phyloP scores from a whole-genome alignment of 2,797 vertebrate genomes.

The Cheirogaleus major region DNA sequence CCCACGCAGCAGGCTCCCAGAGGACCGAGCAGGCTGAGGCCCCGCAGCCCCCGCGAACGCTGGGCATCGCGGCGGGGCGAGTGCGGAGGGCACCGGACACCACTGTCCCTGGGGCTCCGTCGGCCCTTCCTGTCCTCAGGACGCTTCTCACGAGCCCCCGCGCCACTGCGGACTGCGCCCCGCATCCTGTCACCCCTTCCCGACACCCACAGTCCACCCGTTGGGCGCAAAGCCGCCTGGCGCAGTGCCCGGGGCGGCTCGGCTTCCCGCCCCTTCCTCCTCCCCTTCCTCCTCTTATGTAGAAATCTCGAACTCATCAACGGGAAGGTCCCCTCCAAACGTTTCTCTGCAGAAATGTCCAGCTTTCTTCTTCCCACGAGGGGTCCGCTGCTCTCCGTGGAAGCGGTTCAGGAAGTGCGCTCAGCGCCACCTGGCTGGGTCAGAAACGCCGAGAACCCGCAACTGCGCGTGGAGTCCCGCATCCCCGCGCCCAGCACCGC shows the following conservation, averaged over 20 bases:
- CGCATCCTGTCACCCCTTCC: background rate
- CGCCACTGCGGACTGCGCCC: fast-evolving
- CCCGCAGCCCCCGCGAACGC: too few species aligned
- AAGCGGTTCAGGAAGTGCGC: background rate
- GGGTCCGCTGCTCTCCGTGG: background rate
- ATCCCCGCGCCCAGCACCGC: fast-evolving
- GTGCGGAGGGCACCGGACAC: fast-evolving
- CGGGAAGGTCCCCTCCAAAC: fast-evolving
- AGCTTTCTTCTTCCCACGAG: fast-evolving
- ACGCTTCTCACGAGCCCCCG: background rate
- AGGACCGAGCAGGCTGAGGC: background rate
- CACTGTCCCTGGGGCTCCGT: background rate
- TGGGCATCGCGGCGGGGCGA: background rate
- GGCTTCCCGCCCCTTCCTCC: fast-evolving
- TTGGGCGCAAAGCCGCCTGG: fast-evolving
- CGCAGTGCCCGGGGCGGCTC: fast-evolving
- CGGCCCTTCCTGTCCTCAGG: background rate
- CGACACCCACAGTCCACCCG: fast-evolving
- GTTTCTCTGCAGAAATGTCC: background rate
- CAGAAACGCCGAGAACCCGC: background rate
- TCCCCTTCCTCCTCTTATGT: too few species aligned
- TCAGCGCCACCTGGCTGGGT: fast-evolving
- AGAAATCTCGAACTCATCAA: background rate
- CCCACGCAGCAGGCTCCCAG: fast-evolving
- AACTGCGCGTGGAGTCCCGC: fast-evolving